These are phyloP conservation scores for Sorex maritimensis DNA, from an alignment of 2,797 vertebrate genomes.

Conservation along the genomic window DNA sequence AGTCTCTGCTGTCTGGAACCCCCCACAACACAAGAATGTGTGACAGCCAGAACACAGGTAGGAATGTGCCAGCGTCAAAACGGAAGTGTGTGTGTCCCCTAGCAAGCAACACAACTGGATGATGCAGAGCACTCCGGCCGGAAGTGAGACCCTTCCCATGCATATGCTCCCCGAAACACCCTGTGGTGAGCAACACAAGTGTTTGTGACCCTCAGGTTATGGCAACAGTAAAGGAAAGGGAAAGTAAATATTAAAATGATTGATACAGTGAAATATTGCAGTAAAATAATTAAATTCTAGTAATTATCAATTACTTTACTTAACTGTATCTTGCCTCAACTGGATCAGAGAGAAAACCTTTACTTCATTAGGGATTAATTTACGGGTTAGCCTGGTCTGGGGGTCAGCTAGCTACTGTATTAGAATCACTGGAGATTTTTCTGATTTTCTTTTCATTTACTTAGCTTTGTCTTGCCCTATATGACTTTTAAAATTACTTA, in stretches of 20 bases:
- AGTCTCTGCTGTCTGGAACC: no score
- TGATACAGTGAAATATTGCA: not conserved
- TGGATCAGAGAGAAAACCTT: constrained; percentile 27
- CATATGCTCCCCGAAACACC: no score
- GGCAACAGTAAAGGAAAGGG: constrained; percentile 38
- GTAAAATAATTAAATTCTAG: constrained; percentile 37
- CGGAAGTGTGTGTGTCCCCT: no score
- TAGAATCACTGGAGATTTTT: constrained; percentile 14
- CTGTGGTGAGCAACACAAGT: no score
- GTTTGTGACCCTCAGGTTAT: no score
- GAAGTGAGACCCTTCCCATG: no score
- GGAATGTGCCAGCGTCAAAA: no score
- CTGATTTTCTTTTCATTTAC: constrained; percentile 38
- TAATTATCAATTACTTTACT: not conserved
- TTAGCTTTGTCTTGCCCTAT: constrained; percentile 50
- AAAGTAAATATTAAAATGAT: constrained; percentile 7
- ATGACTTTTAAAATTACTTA: constrained; percentile 34
- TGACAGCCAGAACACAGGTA: no score
- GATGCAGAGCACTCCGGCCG: no score
- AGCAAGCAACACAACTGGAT: no score
- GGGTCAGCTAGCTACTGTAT: not conserved
- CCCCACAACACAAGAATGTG: no score
- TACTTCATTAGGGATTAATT: not conserved
- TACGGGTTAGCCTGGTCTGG: not conserved
- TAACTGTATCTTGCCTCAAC: constrained; percentile 25